A percentile compares a stretch with the other conserved stretches of the same genome.
phyloP scores from a whole-genome alignment of 2,113 vertebrate species.

The Neotragus moschatus region DNA sequence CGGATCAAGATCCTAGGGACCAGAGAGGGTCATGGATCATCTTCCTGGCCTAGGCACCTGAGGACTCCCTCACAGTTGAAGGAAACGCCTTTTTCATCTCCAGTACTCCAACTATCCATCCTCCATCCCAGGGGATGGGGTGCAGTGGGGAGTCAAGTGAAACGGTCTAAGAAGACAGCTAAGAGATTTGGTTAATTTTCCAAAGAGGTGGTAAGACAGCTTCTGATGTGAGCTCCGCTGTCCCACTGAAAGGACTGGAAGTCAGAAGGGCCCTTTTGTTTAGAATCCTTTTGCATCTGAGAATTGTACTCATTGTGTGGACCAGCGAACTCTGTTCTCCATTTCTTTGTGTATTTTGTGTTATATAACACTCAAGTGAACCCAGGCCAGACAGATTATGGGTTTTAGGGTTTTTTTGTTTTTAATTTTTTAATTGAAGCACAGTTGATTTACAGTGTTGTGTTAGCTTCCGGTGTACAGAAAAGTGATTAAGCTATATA shows the following conservation, averaged over 20 bases:
- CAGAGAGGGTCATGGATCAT: not conserved
- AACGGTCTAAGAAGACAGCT: not conserved
- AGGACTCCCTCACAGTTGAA: not conserved
- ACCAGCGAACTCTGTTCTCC: not conserved
- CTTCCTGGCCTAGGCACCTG: not conserved
- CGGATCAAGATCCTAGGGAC: not conserved
- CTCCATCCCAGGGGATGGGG: not conserved
- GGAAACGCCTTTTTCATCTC: not conserved
- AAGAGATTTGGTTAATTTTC: not conserved
- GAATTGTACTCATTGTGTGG: not conserved
- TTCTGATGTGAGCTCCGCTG: not conserved
- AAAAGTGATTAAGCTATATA: not conserved
- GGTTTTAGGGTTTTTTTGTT: not conserved
- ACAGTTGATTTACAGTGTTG: not conserved
- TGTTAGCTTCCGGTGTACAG: not conserved
- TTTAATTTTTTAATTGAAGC: not conserved
- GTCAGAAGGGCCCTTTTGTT: not conserved
- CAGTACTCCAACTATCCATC: not conserved
- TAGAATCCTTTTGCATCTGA: not conserved
- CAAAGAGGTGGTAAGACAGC: not conserved
- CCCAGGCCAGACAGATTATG: not conserved
- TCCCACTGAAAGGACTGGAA: not conserved
- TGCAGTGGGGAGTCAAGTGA: not conserved
- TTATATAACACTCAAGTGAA: not conserved
- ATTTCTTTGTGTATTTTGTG: not conserved